Conservation (phyloP, 2,113 vertebrate genomes). For the Rhinolophus sinicus region DNA sequence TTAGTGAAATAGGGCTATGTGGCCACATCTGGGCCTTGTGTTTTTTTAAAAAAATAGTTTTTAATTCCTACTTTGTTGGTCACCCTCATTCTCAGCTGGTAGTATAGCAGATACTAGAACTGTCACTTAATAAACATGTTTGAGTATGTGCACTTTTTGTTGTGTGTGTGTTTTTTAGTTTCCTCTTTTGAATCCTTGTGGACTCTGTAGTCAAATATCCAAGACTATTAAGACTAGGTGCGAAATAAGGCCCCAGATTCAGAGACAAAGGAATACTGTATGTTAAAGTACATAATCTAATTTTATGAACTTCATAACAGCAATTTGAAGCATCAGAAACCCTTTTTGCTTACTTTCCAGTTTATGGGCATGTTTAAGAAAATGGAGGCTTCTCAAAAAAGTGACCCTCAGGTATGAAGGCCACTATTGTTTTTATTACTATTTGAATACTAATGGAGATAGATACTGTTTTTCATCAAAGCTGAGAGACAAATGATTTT, state of each 20-base stretch:
- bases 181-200: neutral
- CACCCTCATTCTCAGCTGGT: neutral
- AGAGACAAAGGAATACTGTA: neutral
- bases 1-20: neutral
- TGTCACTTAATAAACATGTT: neutral
- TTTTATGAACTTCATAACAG: neutral
- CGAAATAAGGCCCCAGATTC: neutral
- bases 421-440: neutral
- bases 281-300: slow-evolving; percentile 19
- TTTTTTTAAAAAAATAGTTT: neutral
- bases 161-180: neutral
- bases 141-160: neutral
- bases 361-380: slow-evolving; percentile 10
- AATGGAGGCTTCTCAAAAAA: neutral
- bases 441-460: slow-evolving; percentile 9
- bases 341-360: neutral
- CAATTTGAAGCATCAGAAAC: neutral
- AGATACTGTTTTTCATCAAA: slow-evolving; percentile 28
- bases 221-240: neutral
- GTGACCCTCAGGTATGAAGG: neutral
- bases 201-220: neutral
- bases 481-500: neutral
- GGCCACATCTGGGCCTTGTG: neutral
- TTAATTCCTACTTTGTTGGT: slow-evolving; percentile 23
- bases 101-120: neutral